Conservation (phyloP, 2,113 vertebrate species). For the Calyptomena viridis region DNA sequence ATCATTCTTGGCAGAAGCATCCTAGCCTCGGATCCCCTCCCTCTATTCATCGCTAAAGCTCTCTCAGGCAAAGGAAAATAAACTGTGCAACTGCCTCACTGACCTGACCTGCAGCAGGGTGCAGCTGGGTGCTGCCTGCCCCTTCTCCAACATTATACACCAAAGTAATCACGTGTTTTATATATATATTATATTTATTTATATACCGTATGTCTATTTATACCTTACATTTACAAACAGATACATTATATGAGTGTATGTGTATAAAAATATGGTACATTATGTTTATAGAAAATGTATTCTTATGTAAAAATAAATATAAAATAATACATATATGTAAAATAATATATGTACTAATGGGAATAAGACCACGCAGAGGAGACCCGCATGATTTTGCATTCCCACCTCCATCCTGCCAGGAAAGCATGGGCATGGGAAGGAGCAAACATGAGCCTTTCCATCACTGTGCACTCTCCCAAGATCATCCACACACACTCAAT, state of each 20-base stretch:
- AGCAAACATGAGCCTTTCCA: neutral
- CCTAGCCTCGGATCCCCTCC: conserved; percentile 75
- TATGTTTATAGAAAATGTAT: neutral
- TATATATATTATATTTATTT: neutral
- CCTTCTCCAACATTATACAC: conserved; percentile 6
- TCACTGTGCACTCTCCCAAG: neutral
- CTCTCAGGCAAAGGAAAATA: conserved; percentile 72
- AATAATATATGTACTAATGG: neutral
- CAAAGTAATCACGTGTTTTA: neutral
- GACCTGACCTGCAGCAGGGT: conserved; percentile 75
- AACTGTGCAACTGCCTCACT: conserved; percentile 70
- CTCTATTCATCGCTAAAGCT: conserved; percentile 85
- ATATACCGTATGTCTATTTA: neutral
- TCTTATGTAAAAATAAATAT: neutral
- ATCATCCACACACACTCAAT: neutral
- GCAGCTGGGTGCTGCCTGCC: conserved; percentile 21
- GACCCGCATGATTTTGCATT: neutral
- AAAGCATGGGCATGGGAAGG: neutral
- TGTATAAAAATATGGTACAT: neutral
- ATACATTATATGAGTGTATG: too few relatives aligned
- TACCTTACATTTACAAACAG: neutral
- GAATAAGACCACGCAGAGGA: rapidly evolving
- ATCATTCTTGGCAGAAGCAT: conserved; percentile 74
- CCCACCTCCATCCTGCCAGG: neutral
- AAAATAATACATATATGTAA: too few relatives aligned